phyloP scores from a whole-genome alignment of 2,113 vertebrate genomes.

The Poeciliopsis prolifica region DNA sequence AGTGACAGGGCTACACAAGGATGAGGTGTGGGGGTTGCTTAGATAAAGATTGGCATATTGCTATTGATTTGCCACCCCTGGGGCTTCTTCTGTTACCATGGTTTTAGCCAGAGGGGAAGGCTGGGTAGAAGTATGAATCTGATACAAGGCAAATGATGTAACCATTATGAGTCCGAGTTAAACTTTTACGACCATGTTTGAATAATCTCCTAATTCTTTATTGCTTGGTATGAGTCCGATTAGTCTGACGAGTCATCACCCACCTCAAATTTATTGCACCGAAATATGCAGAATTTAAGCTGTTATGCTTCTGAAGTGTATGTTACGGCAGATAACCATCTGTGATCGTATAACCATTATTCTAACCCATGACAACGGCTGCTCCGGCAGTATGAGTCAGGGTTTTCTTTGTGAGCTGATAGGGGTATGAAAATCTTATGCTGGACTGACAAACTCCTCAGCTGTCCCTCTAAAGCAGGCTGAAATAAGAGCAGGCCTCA shows the following conservation, averaged over 20 bases:
- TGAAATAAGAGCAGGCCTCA: constrained; percentile 82
- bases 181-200: constrained; percentile 44
- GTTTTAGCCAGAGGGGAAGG: constrained; percentile 51
- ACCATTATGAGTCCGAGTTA: constrained; percentile 49
- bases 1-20: constrained; percentile 77
- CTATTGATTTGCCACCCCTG: constrained; percentile 77
- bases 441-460: constrained; percentile 77
- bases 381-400: constrained; percentile 64
- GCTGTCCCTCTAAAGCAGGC: constrained; percentile 80
- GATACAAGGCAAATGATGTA: constrained; percentile 58
- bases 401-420: constrained; percentile 74
- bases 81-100: constrained; percentile 73
- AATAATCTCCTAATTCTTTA: constrained; percentile 44
- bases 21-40: constrained; percentile 72
- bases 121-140: constrained; percentile 39
- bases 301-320: constrained; percentile 33
- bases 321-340: constrained; percentile 61
- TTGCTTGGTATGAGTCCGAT: constrained; percentile 23
- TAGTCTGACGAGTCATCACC: constrained; percentile 36
- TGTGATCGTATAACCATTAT: constrained; percentile 69
- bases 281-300: constrained; percentile 25
- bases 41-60: constrained; percentile 79
- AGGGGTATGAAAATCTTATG: constrained; percentile 76
- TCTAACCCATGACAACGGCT: constrained; percentile 57
- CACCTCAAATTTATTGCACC: constrained; percentile 30